Percentiles rank a stretch among this genome's conserved stretches.
Conservation (phyloP, 2,113 vertebrate genomes). For the Planiliza haematocheilus region DNA sequence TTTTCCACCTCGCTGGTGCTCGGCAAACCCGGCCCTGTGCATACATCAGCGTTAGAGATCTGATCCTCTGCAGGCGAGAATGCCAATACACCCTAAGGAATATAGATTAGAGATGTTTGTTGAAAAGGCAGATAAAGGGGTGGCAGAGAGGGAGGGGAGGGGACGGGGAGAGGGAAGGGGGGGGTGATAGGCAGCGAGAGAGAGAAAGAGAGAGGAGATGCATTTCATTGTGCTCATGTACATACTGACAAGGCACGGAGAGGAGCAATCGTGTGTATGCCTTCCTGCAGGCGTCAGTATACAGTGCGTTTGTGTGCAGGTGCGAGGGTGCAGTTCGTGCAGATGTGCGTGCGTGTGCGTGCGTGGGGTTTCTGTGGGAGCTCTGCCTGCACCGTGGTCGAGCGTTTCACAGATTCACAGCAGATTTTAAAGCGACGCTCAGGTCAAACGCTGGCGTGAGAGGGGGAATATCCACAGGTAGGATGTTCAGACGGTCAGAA, state of each 20-base stretch:
- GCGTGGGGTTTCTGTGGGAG: constrained; percentile 4
- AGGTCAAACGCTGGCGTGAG: not conserved
- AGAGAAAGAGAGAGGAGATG: constrained; percentile 1
- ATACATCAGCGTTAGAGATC: constrained; percentile 63
- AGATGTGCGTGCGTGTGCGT: not conserved
- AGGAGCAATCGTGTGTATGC: constrained; percentile 24
- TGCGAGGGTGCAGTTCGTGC: constrained; percentile 10
- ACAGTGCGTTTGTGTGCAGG: not conserved
- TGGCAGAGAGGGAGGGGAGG: constrained; percentile 13
- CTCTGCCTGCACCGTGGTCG: constrained; percentile 13
- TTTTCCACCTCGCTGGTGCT: constrained; percentile 45
- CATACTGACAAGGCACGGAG: constrained; percentile 41
- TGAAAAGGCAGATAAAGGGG: constrained; percentile 42
- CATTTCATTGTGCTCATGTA: constrained; percentile 38
- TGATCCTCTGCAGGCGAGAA: constrained; percentile 55
- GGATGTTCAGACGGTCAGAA: not conserved
- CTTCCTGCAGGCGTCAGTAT: constrained; percentile 7
- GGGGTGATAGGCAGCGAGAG: not conserved
- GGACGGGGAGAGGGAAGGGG: not conserved
- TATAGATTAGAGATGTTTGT: constrained; percentile 66
- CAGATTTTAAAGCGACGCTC: constrained; percentile 19
- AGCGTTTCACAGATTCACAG: constrained; percentile 33
- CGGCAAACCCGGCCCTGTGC: constrained; percentile 47
- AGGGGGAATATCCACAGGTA: constrained; percentile 22
- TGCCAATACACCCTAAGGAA: constrained; percentile 62